phyloP scores from a whole-genome alignment of 2,113 vertebrate species.

The Heteronetta atricapilla region DNA sequence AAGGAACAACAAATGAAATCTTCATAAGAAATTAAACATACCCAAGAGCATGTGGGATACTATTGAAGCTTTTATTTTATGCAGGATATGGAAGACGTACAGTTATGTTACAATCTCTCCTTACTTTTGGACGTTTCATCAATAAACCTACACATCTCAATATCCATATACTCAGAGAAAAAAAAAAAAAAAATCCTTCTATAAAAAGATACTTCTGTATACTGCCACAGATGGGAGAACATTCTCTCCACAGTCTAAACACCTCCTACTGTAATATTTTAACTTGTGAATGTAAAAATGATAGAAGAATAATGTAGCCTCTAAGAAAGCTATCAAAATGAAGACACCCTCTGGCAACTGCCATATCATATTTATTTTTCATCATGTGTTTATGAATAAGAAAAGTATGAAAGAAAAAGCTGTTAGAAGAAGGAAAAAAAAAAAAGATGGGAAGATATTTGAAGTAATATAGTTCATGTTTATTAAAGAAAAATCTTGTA shows the following conservation, averaged over 20 bases:
- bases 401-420: not conserved
- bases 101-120: not conserved
- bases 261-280: not conserved
- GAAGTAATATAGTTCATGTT: not conserved
- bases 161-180: not conserved
- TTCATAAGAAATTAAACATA: not conserved
- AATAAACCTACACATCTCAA: not conserved
- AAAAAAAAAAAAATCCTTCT: not conserved
- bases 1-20: not conserved
- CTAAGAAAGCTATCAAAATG: constrained; percentile 5
- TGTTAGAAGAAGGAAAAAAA: not conserved
- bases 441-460: not conserved
- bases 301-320: not conserved
- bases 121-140: not conserved
- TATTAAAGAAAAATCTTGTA: not conserved
- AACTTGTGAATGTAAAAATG: not conserved
- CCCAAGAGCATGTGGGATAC: not conserved
- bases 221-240: not conserved
- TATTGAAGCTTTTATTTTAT: not conserved
- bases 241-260: not conserved
- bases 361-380: not conserved
- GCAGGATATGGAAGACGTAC: not conserved
- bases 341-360: not conserved
- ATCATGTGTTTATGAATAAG: not conserved
- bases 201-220: not conserved